Conservation (phyloP, 2,888 invertebrate genomes). For the Parnassius glacialis region DNA sequence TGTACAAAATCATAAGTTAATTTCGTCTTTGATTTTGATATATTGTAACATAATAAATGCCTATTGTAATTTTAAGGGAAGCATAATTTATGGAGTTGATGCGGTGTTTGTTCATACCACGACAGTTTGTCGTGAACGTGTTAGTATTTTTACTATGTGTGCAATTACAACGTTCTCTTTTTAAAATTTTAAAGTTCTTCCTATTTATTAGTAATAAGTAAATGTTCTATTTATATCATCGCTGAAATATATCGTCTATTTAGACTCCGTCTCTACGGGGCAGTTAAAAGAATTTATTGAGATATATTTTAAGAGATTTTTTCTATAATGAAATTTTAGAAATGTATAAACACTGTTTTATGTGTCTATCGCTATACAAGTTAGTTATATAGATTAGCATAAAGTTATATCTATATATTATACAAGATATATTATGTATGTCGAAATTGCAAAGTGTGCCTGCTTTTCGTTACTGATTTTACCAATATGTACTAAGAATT, state of each 20-base stretch:
- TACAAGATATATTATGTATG: conserved; percentile 41
- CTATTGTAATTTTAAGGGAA: conserved; percentile 26
- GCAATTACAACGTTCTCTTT: conserved; percentile 72
- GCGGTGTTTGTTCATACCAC: conserved; percentile 3
- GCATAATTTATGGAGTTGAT: conserved; percentile 27
- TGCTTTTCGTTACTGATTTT: conserved; percentile 59
- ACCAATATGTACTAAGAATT: conserved; percentile 56
- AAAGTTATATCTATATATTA: conserved; percentile 38
- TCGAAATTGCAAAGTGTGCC: conserved; percentile 56
- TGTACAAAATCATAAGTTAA: conserved; percentile 49
- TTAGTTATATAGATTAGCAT: conserved; percentile 59
- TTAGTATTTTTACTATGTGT: conserved; percentile 65
- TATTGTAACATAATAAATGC: conserved; percentile 28
- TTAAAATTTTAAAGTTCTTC: conserved; percentile 71
- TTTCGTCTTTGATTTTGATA: conserved; percentile 29
- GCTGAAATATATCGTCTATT: conserved; percentile 61
- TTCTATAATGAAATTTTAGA: conserved; percentile 68
- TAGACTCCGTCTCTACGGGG: conserved; percentile 50
- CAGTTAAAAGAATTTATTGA: conserved; percentile 62
- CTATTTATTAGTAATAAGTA: conserved; percentile 72
- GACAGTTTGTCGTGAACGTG: conserved; percentile 34
- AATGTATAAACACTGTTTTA: conserved; percentile 67
- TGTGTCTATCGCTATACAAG: conserved; percentile 70
- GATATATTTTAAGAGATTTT: conserved; percentile 80
- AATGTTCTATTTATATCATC: conserved; percentile 71